Evolutionary conservation across 1,140 invertebrate species (phyloP), one percentile per base, ranked within the genome.

Genomic region (Heliconius congener): DNA sequence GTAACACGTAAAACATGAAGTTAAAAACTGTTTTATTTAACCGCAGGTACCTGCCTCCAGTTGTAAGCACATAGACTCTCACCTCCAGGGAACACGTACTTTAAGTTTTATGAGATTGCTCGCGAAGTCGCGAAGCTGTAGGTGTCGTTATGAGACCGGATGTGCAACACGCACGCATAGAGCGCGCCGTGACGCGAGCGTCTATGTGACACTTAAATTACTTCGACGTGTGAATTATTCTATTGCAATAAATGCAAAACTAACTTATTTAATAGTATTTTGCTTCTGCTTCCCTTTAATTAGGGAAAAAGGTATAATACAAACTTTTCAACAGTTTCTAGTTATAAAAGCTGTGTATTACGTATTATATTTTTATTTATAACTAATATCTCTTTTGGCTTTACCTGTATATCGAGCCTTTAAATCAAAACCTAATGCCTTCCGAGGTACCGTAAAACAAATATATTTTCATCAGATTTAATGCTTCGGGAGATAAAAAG

Each of bases 101-200:
- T n/a, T 60, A 60, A 60, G 55, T 60, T 60, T 60, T 27, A 60
- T 60, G 55, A 60, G 55, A 60, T 60, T 60, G 8, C 55, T 60
- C 19, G 55, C 55, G 9, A 60, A 60, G 9, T 60, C n/a, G 55
- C 55, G n/a, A 23, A 60, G n/a, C 55, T n/a, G 19, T 60, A 27
- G 55, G 42, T 16, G 42, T 8, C 34, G 55, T 60, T 60, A 60
- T 60, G 8, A 60, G 55, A 60, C n/a, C 55, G 19, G 55, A 60
- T 23, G n/a, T 23, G n/a, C 55, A 23, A 23, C 55, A 60, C 55
- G n/a, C n/a, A 27, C 23, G 55, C n/a, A 60, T 60, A 1, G 18
- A 57, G n/a, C 9, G 9, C n/a, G n/a, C 8, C 19, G 2, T 19
- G 9, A 1, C 55, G 11, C 8, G 8, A 60, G 55, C 55, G n/a